phyloP scores from a whole-genome alignment of 1,140 invertebrate genomes.

The Cotesia glomerata region DNA sequence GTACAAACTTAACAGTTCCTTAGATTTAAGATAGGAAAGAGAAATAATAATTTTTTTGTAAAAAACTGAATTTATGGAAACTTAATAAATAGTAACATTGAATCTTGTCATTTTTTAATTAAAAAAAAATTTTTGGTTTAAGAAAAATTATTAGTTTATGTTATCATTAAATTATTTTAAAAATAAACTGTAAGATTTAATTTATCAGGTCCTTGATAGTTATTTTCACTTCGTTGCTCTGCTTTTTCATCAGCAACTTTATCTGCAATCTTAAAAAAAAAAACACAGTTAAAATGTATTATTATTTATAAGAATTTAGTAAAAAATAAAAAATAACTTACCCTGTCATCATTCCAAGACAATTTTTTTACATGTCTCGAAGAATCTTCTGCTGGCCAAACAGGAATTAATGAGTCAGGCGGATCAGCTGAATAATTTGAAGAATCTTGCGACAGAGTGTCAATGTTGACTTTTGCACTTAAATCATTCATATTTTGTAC shows the following conservation, averaged over 20 bases:
- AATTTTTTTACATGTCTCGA: constrained; percentile 74
- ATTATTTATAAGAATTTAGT: constrained; percentile 14
- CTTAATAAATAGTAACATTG: too few species aligned
- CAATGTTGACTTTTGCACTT: constrained; percentile 53
- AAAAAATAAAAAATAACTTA: background rate
- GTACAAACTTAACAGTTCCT: too few species aligned
- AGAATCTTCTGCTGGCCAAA: constrained; percentile 66
- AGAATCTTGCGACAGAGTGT: constrained; percentile 54
- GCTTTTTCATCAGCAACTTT: constrained; percentile 65
- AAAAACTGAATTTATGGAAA: too few species aligned
- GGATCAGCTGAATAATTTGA: constrained; percentile 57
- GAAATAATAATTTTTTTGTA: too few species aligned
- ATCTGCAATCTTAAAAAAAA: constrained; percentile 62
- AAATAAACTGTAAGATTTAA: constrained; percentile 65
- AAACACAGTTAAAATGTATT: constrained; percentile 13
- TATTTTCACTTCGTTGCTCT: constrained; percentile 50
- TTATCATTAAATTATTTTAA: background rate
- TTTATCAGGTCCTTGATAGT: constrained; percentile 39
- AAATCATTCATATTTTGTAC: constrained; percentile 61
- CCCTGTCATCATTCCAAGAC: constrained; percentile 75
- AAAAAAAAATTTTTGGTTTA: too few species aligned
- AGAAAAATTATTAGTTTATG: background rate
- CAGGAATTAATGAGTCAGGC: constrained; percentile 53
- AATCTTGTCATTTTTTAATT: too few species aligned
- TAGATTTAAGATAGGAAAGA: too few species aligned